phyloP scores from a whole-genome alignment of 2,113 vertebrate species.

The Nothoprocta perdicaria region DNA sequence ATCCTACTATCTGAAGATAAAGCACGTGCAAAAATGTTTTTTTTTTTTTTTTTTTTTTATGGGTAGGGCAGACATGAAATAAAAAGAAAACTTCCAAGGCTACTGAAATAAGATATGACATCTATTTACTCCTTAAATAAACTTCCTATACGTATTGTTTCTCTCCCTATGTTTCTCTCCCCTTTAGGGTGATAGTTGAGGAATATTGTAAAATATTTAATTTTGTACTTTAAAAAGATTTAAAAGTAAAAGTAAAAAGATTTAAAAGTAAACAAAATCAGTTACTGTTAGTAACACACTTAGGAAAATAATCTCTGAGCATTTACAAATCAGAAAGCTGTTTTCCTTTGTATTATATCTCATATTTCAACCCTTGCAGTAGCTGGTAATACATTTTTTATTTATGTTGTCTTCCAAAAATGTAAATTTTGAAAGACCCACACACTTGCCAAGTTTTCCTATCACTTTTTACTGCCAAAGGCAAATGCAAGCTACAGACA shows the following conservation, averaged over 20 bases:
- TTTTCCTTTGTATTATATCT: neutral
- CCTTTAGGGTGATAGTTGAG: neutral
- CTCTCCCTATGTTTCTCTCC: neutral
- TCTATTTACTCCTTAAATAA: neutral
- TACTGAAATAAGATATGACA: neutral
- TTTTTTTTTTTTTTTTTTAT: neutral
- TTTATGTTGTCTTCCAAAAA: neutral
- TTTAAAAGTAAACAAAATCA: neutral
- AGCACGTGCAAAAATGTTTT: neutral
- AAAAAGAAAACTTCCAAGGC: neutral
- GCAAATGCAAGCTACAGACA: neutral
- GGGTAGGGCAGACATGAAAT: neutral
- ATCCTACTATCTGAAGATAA: neutral
- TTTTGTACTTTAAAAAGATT: neutral
- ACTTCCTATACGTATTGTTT: rapidly evolving
- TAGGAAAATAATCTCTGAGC: neutral
- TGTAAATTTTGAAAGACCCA: neutral
- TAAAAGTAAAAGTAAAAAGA: neutral
- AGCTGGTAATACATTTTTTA: neutral
- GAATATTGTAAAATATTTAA: neutral
- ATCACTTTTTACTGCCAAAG: neutral
- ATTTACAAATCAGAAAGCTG: neutral
- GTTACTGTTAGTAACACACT: neutral
- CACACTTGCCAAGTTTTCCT: neutral
- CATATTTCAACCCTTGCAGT: neutral